Base-by-base conservation (phyloP, 2,797 vertebrate species). In the Enteromius unitaeniatus region DNA sequence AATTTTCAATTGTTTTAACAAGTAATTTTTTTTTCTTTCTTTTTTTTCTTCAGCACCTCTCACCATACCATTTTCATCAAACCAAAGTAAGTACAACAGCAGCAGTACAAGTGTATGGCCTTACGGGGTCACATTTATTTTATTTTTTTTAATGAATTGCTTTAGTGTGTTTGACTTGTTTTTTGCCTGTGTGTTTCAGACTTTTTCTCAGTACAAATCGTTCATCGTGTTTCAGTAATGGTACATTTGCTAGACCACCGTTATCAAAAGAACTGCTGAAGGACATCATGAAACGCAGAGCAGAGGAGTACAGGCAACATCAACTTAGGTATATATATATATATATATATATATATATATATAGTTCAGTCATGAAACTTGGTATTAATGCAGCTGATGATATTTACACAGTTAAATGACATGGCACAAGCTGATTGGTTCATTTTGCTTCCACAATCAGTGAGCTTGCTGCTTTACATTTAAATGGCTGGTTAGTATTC, bases 301-400 rank as follows among this genome's bases (percentile, higher is more conserved):
- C 62, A 17, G 60, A 67, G 21, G 77, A 79, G 45, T 79, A 51
- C 45, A 65, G 34, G 26, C 42, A 68, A 51, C 45, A 79, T 26
- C 45, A 37, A 7, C 62, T 67, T 42, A 51, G 70, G 45, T 49
- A 47, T 47, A 45, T 45, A 3, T 45, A 13, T 13, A 45, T 13
- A 45, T 45, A 13, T 14, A 4, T 47, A 47, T 47, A 6, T 37
- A 37, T 37, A 37, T 7, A 7, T 37, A 37, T 37, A 6, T 37
- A 42, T 42, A 42, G 40, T 42, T 40, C 37, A 7, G 37, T 40
- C 37, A 40, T 42, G 40, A 42, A 42, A 42, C 40, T 42, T 9
- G 40, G 40, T 42, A 42, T 42, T 7, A 40, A 7, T 40, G 37
- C 37, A 7, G 37, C 8, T 8, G 7, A 7, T 40, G 37, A 40